Evolutionary conservation across 2,113 vertebrate species (phyloP).

Genomic region (Hippocampus mohnikei): DNA sequence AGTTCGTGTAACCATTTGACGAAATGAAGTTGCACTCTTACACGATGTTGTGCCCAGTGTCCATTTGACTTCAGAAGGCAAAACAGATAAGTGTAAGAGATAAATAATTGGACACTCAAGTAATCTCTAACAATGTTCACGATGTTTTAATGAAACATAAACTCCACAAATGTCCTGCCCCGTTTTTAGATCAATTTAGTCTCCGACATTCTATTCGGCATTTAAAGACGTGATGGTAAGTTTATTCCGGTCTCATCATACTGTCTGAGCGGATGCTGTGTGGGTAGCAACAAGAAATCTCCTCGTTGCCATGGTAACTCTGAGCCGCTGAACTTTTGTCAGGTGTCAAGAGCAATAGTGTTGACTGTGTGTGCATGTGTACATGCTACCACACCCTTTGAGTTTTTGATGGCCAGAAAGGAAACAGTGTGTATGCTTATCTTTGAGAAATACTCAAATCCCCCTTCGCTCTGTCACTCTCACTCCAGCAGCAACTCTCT

Average conservation of each 20-base stretch:
- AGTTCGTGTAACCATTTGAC: too few species aligned
- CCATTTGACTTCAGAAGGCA: too few species aligned
- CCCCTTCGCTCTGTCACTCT: slow-evolving; percentile 50
- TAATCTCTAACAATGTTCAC: not conserved
- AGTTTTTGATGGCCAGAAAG: slow-evolving; percentile 35
- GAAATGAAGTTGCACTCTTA: too few species aligned
- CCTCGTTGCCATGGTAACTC: slow-evolving; percentile 61
- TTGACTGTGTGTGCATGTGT: slow-evolving; percentile 16
- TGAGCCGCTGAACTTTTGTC: slow-evolving; percentile 61
- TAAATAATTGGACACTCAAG: not conserved
- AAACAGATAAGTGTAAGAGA: not conserved
- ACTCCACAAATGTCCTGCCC: not conserved
- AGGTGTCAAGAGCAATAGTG: slow-evolving; percentile 55
- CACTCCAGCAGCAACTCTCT: slow-evolving; percentile 27
- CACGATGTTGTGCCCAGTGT: too few species aligned
- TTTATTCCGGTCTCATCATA: slow-evolving; percentile 13
- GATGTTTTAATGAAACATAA: not conserved
- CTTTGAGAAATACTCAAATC: slow-evolving; percentile 46
- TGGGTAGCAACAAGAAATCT: slow-evolving; percentile 48
- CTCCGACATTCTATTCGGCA: not conserved
- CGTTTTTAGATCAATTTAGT: not conserved
- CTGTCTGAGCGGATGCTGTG: slow-evolving; percentile 30
- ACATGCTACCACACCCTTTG: slow-evolving; percentile 6
- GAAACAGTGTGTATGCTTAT: slow-evolving; percentile 48
- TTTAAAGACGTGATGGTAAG: not conserved